Evolutionary conservation across 2,888 invertebrate species (phyloP).

Genomic region (Tanypteryx hageni): DNA sequence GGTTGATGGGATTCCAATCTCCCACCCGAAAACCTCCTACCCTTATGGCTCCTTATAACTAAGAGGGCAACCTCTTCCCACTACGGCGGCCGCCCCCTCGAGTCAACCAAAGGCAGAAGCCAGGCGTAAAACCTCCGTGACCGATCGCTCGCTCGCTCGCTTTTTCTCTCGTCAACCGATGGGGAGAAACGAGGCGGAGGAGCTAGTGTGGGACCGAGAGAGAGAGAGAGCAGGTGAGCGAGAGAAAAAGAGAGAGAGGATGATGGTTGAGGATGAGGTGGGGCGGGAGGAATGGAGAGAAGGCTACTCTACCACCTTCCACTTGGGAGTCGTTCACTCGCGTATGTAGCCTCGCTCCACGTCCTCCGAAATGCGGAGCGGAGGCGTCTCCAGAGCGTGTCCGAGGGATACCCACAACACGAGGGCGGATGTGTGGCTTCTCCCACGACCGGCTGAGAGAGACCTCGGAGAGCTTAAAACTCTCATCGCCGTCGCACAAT

Average conservation of each 20-base stretch:
- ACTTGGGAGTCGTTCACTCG: neutral
- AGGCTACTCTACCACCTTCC: conserved; percentile 10
- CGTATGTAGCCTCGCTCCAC: conserved; percentile 27
- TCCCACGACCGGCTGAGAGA: conserved; percentile 10
- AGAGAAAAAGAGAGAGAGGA: neutral
- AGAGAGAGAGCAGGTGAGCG: too few species aligned
- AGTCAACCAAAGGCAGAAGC: neutral
- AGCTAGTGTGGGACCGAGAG: neutral
- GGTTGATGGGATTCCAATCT: too few species aligned
- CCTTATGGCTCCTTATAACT: too few species aligned
- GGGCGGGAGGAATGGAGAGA: neutral
- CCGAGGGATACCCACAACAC: neutral
- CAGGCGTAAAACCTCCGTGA: neutral
- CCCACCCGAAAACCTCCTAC: too few species aligned
- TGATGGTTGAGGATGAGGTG: too few species aligned
- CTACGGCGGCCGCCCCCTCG: neutral
- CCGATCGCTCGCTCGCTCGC: neutral
- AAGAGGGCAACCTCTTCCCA: neutral
- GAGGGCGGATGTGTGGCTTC: neutral
- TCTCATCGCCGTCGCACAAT: conserved; percentile 1
- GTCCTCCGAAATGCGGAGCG: neutral
- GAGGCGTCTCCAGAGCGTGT: conserved; percentile 10
- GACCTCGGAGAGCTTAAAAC: neutral
- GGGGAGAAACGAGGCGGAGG: neutral
- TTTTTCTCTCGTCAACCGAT: neutral